Evolutionary conservation across 2,888 invertebrate species (phyloP), one percentile per base, ranked within the genome.

Genomic region (Eumerus sabulonum): DNA sequence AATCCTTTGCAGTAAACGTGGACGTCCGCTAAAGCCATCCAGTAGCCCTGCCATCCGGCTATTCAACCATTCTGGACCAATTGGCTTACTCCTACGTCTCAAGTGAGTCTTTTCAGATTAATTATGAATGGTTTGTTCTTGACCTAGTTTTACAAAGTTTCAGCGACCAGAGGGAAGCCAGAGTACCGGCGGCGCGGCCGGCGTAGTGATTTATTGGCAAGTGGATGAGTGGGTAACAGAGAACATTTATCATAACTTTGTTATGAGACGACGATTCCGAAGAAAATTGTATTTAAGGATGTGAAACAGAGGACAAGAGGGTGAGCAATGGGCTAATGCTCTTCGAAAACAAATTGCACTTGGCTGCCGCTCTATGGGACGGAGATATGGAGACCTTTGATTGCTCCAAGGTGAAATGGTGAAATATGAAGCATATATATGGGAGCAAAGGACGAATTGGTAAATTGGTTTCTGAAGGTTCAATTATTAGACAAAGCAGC

Each of bases 231-330:
- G 51, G 64, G 54, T 38, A 60, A 64, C 64, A 54, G 59, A 71
- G 50, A 54, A 67, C 67, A 74, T 71, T 76, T 76, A 76, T 76
- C 60, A 76, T 76, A 76, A 76, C 71, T 66, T 76, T 76, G 60
- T 76, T 76, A 76, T 71, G 64, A 71, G 60, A 44, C 59, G 54
- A 76, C 59, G 54, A 76, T 76, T 70, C 27, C 48, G 27, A 48
- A 50, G 47, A 44, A 60, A 66, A 71, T 60, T 59, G 64, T 71
- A 64, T 70, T 54, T 47, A 59, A 36, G 27, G 27, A 27, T 48
- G 14, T 40, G 44, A 27, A 27, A 27, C 27, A 2, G 7, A 7
- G 27, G 7, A 27, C 3, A 2, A 27, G 42, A 44, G 57, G 59
- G 53, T 64, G 51, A 9, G 38, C 51, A 68, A 47, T 64, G 50